phyloP scores from a whole-genome alignment of 2,797 vertebrate species.

The Danio aesculapii region DNA sequence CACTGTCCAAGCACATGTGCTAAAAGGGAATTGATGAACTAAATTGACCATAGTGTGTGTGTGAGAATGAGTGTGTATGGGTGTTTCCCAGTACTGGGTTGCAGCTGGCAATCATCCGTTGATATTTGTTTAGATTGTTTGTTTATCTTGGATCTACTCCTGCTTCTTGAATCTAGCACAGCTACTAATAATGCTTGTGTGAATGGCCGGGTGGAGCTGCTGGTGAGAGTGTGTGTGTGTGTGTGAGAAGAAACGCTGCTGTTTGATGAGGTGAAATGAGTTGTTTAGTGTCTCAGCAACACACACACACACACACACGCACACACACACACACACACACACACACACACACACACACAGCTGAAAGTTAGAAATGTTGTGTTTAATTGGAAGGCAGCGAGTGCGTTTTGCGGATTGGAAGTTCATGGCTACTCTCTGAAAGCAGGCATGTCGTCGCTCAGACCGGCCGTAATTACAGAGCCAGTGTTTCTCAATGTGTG shows the following conservation, averaged over 20 bases:
- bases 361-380: conserved; percentile 26
- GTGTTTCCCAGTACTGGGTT: too few species aligned
- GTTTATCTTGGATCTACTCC: not conserved
- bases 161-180: not conserved
- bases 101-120: too few species aligned
- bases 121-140: too few species aligned
- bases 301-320: too few species aligned
- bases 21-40: too few species aligned
- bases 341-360: too few species aligned
- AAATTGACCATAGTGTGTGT: too few species aligned
- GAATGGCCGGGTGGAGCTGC: not conserved
- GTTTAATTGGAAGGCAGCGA: conserved; percentile 48
- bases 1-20: too few species aligned
- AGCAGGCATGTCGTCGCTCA: not conserved
- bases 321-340: too few species aligned
- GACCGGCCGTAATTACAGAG: conserved; percentile 35
- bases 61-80: too few species aligned
- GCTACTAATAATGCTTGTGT: not conserved
- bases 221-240: not conserved
- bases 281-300: conserved; percentile 1
- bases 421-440: conserved; percentile 3
- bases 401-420: conserved; percentile 33
- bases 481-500: conserved; percentile 30
- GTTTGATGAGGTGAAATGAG: conserved; percentile 19
- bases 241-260: not conserved